Conservation (phyloP, 2,113 vertebrate genomes). For the Saguinus imperator region DNA sequence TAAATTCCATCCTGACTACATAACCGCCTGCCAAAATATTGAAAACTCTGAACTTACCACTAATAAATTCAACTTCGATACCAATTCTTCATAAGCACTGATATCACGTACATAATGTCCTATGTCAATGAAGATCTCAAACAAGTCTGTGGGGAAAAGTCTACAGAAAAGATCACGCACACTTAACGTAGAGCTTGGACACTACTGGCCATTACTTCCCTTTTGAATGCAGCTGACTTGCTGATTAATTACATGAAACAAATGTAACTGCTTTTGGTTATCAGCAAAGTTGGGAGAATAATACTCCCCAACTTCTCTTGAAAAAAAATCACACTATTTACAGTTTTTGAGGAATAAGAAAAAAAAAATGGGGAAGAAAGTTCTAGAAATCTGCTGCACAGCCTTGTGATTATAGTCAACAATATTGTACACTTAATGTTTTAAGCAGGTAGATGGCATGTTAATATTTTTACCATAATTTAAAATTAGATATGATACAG, state of each 20-base stretch:
- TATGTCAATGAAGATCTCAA: conserved; percentile 95
- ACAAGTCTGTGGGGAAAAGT: conserved; percentile 91
- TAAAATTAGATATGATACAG: background rate
- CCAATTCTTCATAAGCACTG: conserved; percentile 88
- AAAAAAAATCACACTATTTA: background rate
- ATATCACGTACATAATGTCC: conserved; percentile 93
- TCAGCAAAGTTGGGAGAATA: background rate
- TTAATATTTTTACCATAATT: background rate
- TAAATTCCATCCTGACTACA: background rate
- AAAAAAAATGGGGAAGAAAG: background rate
- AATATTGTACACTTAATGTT: background rate
- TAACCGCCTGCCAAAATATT: background rate
- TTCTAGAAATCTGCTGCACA: background rate
- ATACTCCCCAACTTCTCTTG: background rate
- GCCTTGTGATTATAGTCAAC: background rate
- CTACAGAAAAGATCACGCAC: conserved; percentile 74
- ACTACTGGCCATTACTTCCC: background rate
- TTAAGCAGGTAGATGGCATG: background rate
- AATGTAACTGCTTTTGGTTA: background rate
- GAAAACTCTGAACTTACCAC: conserved; percentile 82
- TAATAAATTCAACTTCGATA: conserved; percentile 87
- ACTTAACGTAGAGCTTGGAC: background rate
- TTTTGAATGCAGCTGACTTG: background rate
- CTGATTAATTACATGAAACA: background rate
- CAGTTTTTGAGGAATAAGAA: background rate